phyloP scores from a whole-genome alignment of 2,113 vertebrate genomes.

The Hippocampus mohnikei region DNA sequence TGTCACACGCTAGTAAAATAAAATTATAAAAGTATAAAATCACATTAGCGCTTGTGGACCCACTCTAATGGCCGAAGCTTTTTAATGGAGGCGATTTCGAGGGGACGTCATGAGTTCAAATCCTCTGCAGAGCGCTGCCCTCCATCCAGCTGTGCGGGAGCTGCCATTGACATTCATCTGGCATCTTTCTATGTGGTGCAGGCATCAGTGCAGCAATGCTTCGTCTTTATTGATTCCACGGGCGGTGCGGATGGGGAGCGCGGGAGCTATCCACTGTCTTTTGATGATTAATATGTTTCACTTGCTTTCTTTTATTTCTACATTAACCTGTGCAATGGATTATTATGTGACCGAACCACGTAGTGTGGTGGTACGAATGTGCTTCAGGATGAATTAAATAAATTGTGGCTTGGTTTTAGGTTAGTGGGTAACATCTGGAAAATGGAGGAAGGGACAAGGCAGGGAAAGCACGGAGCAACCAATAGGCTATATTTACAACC shows the following conservation, averaged over 20 bases:
- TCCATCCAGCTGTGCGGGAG: slow-evolving; percentile 27
- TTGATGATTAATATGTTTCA: neutral
- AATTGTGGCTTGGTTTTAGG: slow-evolving; percentile 32
- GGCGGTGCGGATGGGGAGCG: neutral
- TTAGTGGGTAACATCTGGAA: slow-evolving; percentile 41
- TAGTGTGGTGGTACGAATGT: slow-evolving; percentile 34
- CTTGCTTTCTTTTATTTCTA: slow-evolving; percentile 9
- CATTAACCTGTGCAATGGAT: slow-evolving; percentile 13
- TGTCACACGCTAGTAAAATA: slow-evolving; percentile 21
- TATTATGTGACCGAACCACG: slow-evolving; percentile 14
- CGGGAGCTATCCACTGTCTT: neutral
- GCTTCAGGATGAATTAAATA: slow-evolving; percentile 38
- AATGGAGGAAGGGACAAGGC: slow-evolving; percentile 15
- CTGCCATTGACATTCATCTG: slow-evolving; percentile 59
- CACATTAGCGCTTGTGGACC: slow-evolving; percentile 53
- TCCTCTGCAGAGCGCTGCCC: slow-evolving; percentile 9
- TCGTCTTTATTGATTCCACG: slow-evolving; percentile 42
- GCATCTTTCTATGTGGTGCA: slow-evolving; percentile 46
- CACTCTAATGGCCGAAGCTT: neutral
- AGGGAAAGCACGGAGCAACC: neutral
- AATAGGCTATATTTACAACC: slow-evolving; percentile 16
- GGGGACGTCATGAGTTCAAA: neutral
- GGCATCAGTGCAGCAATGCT: slow-evolving; percentile 38
- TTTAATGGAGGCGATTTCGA: neutral
- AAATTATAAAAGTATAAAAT: neutral